A percentile compares a stretch with the other conserved stretches of the same genome.
Conservation (phyloP, 2,113 vertebrate species). For the Oncorhynchus nerka region DNA sequence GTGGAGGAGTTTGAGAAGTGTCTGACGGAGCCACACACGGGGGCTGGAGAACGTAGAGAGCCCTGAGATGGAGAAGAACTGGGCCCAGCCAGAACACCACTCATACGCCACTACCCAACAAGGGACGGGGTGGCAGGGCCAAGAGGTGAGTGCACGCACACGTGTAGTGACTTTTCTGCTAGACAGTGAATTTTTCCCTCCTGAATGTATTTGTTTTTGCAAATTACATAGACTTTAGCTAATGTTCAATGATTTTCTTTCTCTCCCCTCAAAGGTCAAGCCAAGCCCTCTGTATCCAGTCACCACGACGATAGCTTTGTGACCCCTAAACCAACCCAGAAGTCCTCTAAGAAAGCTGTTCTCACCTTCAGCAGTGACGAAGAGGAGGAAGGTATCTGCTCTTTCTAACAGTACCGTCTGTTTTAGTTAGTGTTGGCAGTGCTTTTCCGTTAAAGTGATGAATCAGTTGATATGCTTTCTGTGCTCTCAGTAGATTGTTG, state of each 20-base stretch:
- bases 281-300: constrained; percentile 50
- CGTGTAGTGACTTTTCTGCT: not conserved
- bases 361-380: constrained; percentile 90
- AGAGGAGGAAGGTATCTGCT: constrained; percentile 63
- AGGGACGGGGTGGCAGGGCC: constrained; percentile 31
- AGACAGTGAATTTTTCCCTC: not conserved
- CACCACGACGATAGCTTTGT: constrained; percentile 67
- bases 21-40: constrained; percentile 78
- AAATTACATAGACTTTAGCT: too few species aligned
- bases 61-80: constrained; percentile 64
- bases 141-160: constrained; percentile 35
- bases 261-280: constrained; percentile 40
- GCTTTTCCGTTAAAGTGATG: too few species aligned
- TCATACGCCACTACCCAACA: constrained; percentile 28
- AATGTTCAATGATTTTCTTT: too few species aligned
- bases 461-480: too few species aligned
- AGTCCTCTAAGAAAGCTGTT: constrained; percentile 67
- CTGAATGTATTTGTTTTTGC: not conserved
- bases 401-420: not conserved
- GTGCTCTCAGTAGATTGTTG: too few species aligned
- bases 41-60: constrained; percentile 82
- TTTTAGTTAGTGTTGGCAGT: not conserved
- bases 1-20: constrained; percentile 92
- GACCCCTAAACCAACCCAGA: constrained; percentile 71
- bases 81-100: constrained; percentile 30